phyloP scores from a whole-genome alignment of 2,888 invertebrate genomes.

The Microctonus brassicae region DNA sequence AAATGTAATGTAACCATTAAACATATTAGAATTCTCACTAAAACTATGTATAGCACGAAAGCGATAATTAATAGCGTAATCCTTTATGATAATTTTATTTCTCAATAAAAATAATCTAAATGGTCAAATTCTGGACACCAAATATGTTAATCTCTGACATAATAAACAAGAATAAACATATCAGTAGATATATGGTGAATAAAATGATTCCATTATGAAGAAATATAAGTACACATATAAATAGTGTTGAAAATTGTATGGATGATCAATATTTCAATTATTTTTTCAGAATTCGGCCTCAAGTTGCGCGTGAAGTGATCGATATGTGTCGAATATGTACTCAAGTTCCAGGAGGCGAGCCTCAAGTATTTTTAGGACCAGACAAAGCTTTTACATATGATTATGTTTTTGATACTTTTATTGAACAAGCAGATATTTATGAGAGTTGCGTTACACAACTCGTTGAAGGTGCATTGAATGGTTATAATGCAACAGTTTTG shows the following conservation, averaged over 20 bases:
- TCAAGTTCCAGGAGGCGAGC: constrained; percentile 88
- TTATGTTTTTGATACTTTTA: constrained; percentile 89
- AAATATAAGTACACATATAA: neutral
- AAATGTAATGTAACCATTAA: neutral
- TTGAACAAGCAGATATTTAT: constrained; percentile 84
- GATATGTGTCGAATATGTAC: constrained; percentile 97
- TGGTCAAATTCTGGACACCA: neutral
- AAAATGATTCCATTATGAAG: neutral
- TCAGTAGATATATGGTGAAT: too few species aligned
- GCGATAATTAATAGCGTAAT: neutral
- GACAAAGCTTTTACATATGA: constrained; percentile 98
- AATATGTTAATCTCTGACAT: neutral
- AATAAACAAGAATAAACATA: too few species aligned
- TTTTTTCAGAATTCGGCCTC: constrained; percentile 89
- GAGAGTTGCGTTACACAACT: constrained; percentile 86
- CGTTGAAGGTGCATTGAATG: constrained; percentile 93
- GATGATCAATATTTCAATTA: constrained; percentile 12
- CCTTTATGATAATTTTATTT: neutral
- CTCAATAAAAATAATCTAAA: neutral
- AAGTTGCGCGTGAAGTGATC: constrained; percentile 91
- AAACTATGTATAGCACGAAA: neutral
- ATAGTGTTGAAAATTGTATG: neutral
- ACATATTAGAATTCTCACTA: neutral
- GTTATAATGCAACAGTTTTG: constrained; percentile 97
- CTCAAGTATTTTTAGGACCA: constrained; percentile 91